Evolutionary conservation across 2,113 vertebrate genomes (phyloP), one percentile per base, ranked within the genome.

Genomic region (Cebidichthys violaceus): DNA sequence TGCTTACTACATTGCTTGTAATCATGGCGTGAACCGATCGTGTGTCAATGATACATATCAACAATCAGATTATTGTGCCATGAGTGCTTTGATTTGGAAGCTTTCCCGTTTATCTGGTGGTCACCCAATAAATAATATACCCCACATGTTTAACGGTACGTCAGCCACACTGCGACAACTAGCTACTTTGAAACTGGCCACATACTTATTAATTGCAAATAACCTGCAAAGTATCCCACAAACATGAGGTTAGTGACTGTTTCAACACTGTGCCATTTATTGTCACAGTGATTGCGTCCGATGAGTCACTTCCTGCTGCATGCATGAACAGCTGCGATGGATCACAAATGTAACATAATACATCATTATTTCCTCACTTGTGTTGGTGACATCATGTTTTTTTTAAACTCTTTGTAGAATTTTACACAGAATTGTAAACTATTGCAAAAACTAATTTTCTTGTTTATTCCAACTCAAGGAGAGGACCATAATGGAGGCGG

Each of bases 401-500:
- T 59, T 1, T 65, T 55, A 29, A 22, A 6, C 1, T 22, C 6
- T 65, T 29, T 37, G 45, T 45, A 9, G 9, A 29, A 29, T 65
- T 41, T 73, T 4, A 37, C 29, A 82, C 13, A 47, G 2, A 55
- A 37, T 71, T 5, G 9, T 55, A 8, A 27, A 79, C n/a, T 45
- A 24, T 65, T 37, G 22, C 4, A 67, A 6, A 22, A 41, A 61
- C 17, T 4, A 0, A 0, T 4, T 45, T 43, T n/a, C n/a, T 69
- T 80, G 45, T 24, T 41, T 65, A 52, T 50, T 22, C 35, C 41
- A 54, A 64, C 41, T 70, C 27, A 75, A 84, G 82, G 68, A 31
- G 76, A 65, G 37, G 24, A 43, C 57, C 85, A 88, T 69, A 62
- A 98, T 99, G 97, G 97, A 97, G 7, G 89, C 95, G 0, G 95